phyloP scores from a whole-genome alignment of 2,113 vertebrate species.

The Delphinus delphis region DNA sequence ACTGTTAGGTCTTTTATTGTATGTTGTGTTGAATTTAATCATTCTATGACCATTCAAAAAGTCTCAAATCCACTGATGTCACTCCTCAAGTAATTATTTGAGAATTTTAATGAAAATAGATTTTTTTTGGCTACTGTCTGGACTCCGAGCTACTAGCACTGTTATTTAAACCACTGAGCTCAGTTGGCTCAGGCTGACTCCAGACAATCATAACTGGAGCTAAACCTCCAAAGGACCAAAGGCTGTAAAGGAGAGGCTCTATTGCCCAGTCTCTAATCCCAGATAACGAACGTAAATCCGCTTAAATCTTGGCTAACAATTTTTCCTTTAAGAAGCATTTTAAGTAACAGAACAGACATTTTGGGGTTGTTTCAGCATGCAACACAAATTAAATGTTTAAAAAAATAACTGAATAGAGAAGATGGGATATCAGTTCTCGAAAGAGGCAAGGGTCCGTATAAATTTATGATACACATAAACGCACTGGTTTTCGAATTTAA shows the following conservation, averaged over 20 bases:
- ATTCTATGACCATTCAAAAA: neutral
- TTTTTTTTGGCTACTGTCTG: neutral
- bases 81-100: neutral
- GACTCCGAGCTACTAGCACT: neutral
- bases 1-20: neutral
- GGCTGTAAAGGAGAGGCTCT: conserved; percentile 3
- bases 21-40: neutral
- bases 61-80: neutral
- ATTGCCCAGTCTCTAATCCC: neutral
- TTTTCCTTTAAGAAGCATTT: conserved; percentile 18
- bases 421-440: neutral
- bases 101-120: neutral
- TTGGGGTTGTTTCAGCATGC: neutral
- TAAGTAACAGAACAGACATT: neutral
- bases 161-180: neutral
- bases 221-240: neutral
- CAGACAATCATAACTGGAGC: neutral
- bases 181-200: neutral
- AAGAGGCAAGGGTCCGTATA: neutral
- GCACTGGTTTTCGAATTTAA: neutral
- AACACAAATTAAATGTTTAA: conserved; percentile 8
- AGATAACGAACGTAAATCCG: neutral
- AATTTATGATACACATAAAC: neutral
- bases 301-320: neutral
- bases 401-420: neutral